Percentiles rank a stretch among this genome's conserved stretches.
Conservation (phyloP, 2,113 vertebrate species). For the Nematolebias whitei region DNA sequence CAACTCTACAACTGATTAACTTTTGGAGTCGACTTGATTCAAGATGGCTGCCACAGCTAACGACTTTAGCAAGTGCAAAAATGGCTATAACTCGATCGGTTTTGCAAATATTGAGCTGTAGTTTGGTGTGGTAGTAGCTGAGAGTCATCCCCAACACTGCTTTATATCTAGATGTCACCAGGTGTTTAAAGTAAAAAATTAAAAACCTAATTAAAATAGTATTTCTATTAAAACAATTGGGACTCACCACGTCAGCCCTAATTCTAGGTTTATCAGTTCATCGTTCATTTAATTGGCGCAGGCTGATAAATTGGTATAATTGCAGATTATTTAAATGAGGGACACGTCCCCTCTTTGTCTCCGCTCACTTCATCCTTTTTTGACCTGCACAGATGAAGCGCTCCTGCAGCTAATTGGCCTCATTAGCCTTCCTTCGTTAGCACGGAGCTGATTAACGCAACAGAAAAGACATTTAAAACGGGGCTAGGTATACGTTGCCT, state of each 20-base stretch:
- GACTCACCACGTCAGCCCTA: too few species aligned
- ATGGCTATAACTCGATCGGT: not conserved
- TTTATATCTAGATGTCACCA: too few species aligned
- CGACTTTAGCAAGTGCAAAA: not conserved
- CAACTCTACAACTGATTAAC: too few species aligned
- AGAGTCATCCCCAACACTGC: too few species aligned
- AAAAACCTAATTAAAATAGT: too few species aligned
- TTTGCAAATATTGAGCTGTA: not conserved
- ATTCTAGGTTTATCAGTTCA: too few species aligned
- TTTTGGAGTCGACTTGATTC: not conserved
- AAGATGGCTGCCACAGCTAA: not conserved
- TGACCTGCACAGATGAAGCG: slow-evolving; percentile 15
- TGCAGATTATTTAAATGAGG: not conserved
- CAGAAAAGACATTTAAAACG: slow-evolving; percentile 2
- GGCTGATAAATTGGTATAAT: not conserved
- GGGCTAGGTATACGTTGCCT: not conserved
- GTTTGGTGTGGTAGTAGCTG: not conserved
- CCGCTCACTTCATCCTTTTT: slow-evolving; percentile 13
- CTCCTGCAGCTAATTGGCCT: slow-evolving; percentile 17
- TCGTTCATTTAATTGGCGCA: not conserved
- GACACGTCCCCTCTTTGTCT: not conserved
- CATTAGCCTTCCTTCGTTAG: not conserved
- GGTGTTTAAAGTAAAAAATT: too few species aligned
- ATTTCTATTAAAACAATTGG: too few species aligned
- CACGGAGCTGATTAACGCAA: slow-evolving; percentile 8